These are phyloP conservation scores for Pharmacophagus antenor DNA, from an alignment of 2,888 invertebrate species.

Conservation along the genomic window DNA sequence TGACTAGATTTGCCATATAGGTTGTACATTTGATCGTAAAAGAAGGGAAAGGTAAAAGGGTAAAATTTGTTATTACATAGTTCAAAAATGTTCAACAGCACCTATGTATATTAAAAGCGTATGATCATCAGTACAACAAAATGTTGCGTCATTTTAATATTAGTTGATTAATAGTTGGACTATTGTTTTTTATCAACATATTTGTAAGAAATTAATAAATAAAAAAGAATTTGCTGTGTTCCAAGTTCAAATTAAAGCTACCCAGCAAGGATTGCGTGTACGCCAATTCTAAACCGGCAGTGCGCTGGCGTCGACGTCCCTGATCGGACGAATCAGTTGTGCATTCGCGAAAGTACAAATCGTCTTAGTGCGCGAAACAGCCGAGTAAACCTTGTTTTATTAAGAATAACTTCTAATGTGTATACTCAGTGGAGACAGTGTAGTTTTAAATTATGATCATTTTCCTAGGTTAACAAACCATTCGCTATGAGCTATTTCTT, in stretches of 20 bases:
- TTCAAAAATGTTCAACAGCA: too few species aligned
- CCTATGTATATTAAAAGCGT: too few species aligned
- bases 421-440: neutral
- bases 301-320: constrained; percentile 65
- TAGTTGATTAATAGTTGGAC: too few species aligned
- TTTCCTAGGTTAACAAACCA: neutral
- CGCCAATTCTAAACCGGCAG: constrained; percentile 43
- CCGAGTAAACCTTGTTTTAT: neutral
- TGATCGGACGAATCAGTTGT: constrained; percentile 64
- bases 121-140: neutral
- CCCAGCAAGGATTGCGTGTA: constrained; percentile 40
- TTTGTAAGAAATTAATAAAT: neutral
- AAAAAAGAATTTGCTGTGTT: constrained; percentile 39
- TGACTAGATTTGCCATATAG: too few species aligned
- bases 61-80: too few species aligned
- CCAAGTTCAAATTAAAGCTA: constrained; percentile 67
- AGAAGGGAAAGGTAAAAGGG: too few species aligned
- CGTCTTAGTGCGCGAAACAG: neutral
- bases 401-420: constrained; percentile 4
- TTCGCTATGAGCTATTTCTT: neutral
- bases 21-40: too few species aligned
- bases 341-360: constrained; percentile 48
- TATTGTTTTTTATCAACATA: too few species aligned
- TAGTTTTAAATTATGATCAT: neutral
- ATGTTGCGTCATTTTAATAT: neutral